A percentile compares a stretch with the other conserved stretches of the same genome.
Evolutionary conservation across 2,888 invertebrate species (phyloP).

Genomic region (Cantharis rustica): DNA sequence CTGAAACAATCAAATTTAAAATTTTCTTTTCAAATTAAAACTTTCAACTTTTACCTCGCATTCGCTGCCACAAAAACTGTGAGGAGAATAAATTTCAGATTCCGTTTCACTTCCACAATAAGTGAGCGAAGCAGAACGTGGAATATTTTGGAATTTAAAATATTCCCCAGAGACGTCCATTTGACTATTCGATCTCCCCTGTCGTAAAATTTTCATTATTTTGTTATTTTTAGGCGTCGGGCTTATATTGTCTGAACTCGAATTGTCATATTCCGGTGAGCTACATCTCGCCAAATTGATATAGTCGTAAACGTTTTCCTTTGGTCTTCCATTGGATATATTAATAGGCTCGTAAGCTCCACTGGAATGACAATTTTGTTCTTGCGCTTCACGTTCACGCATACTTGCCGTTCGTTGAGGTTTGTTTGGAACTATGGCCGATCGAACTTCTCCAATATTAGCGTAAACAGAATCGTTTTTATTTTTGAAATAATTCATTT

Average conservation of each 20-base stretch:
- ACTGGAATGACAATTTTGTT: constrained; percentile 36
- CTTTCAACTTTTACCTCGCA: constrained; percentile 51
- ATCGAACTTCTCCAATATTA: constrained; percentile 83
- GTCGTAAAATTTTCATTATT: constrained; percentile 49
- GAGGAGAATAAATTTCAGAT: constrained; percentile 82
- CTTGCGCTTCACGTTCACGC: constrained; percentile 72
- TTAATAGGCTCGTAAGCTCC: constrained; percentile 49
- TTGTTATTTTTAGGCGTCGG: constrained; percentile 51
- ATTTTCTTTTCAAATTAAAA: neutral
- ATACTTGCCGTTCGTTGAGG: constrained; percentile 87
- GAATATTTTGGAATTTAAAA: constrained; percentile 64
- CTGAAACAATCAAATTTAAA: constrained; percentile 39
- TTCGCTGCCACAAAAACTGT: constrained; percentile 73
- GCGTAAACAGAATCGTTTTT: constrained; percentile 72
- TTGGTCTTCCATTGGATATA: constrained; percentile 42
- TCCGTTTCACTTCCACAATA: constrained; percentile 85
- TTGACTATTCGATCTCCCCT: constrained; percentile 59
- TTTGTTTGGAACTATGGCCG: constrained; percentile 75
- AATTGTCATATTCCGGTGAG: constrained; percentile 72
- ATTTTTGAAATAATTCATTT: constrained; percentile 48
- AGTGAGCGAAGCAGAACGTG: constrained; percentile 71
- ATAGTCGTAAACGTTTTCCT: constrained; percentile 69
- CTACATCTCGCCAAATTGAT: constrained; percentile 69
- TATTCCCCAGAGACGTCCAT: constrained; percentile 61
- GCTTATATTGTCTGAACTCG: constrained; percentile 59